Evolutionary conservation across 1,140 invertebrate species (phyloP), one percentile per base, ranked within the genome.

Genomic region (Bombus difficillimus): DNA sequence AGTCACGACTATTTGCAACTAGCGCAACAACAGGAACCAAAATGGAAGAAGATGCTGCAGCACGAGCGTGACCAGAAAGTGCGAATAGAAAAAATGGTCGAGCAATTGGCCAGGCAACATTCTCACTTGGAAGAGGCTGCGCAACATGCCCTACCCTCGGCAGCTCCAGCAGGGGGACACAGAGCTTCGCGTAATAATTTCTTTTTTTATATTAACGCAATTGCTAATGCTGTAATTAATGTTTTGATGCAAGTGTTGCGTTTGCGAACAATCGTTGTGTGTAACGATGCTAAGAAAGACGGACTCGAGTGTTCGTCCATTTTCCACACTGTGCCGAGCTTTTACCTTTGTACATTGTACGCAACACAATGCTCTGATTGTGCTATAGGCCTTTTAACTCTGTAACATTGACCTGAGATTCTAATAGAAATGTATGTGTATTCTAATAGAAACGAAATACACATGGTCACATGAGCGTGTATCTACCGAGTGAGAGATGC

Each of bases 21-120:
- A 77, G 98, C 98, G 13, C 97, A 98, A 89, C 97, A 96, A 15
- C 98, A 99, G 85, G 98, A 98, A 76, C 97, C 97, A 68, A 98
- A 99, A 89, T 98, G 99, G 98, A 97, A 98, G 88, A 97, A 98
- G 89, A 97, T 98, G 93, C 94, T 99, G 75, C 97, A 99, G 87
- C 98, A 99, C 93, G 99, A 99, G 93, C 97, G 99, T 4, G 99
- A 99, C 87, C 98, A 99, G 95, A 97, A 99, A 90, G 96, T 97
- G 90, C 96, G 98, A n/a, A 95, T 99, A 69, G 99, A 99, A 94
- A 98, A 99, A 92, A 98, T 99, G 95, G 98, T 99, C 6, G 99
- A 99, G 94, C 98, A 99, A 91, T 96, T 99, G 72, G 99, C 99
- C 3, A 97, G 98, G 88, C 99, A 99, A 94, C 99, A 99, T 93